Percentiles rank a stretch among this genome's conserved stretches.
phyloP scores from a whole-genome alignment of 2,888 invertebrate species.

The Phaonia tiefii region DNA sequence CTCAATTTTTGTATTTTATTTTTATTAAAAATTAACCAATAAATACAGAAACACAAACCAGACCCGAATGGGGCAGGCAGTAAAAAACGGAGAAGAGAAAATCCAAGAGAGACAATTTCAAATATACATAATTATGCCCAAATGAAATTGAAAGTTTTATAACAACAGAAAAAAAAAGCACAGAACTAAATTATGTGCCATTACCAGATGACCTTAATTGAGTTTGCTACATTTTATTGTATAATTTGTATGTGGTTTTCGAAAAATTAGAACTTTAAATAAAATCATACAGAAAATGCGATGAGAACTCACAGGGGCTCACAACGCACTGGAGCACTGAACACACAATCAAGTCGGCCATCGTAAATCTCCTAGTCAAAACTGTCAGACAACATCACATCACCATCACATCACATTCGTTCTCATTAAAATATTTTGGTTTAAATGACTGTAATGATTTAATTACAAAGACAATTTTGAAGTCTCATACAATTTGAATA shows the following conservation, averaged over 20 bases:
- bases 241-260: slow-evolving; percentile 29
- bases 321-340: too few relatives aligned
- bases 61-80: slow-evolving; percentile 6
- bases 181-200: slow-evolving; percentile 41
- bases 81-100: neutral
- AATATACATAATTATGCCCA: slow-evolving; percentile 51
- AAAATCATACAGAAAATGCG: neutral
- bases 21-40: slow-evolving; percentile 43
- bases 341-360: too few relatives aligned
- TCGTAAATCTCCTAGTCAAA: slow-evolving; percentile 16
- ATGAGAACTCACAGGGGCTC: slow-evolving; percentile 34
- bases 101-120: slow-evolving; percentile 21
- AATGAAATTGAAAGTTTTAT: slow-evolving; percentile 61
- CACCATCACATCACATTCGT: neutral
- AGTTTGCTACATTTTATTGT: slow-evolving; percentile 49
- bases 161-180: too few relatives aligned
- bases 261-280: slow-evolving; percentile 34
- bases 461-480: slow-evolving; percentile 45
- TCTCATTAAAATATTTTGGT: slow-evolving; percentile 23
- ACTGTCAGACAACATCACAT: neutral
- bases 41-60: slow-evolving; percentile 32
- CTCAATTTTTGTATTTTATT: slow-evolving; percentile 5
- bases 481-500: neutral
- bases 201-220: slow-evolving; percentile 54
- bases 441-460: slow-evolving; percentile 51